These are phyloP conservation scores for Sialis lutaria DNA, from an alignment of 2,888 invertebrate genomes.

Conservation along the genomic window DNA sequence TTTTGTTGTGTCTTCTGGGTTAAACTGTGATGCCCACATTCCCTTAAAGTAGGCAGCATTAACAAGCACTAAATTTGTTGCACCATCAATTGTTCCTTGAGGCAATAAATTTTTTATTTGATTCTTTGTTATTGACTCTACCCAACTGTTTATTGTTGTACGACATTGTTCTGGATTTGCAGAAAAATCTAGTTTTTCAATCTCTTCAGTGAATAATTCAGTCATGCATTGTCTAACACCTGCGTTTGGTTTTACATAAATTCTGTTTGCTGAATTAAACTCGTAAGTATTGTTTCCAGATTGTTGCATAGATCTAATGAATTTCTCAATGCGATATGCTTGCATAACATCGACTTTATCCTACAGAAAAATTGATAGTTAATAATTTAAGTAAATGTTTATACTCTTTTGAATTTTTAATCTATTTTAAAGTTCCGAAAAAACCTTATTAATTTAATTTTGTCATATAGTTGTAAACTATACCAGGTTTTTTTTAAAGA, in stretches of 20 bases:
- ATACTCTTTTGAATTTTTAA: neutral
- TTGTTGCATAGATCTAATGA: slow-evolving; percentile 28
- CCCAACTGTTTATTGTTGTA: slow-evolving; percentile 57
- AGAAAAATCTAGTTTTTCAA: slow-evolving; percentile 45
- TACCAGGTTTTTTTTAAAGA: no score
- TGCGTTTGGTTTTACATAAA: slow-evolving; percentile 46
- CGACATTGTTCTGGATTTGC: slow-evolving; percentile 39
- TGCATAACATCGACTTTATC: slow-evolving; percentile 55
- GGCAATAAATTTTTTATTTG: slow-evolving; percentile 61
- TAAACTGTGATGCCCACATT: slow-evolving; percentile 66
- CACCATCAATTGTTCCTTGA: slow-evolving; percentile 36
- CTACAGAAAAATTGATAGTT: slow-evolving; percentile 15
- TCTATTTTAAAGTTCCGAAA: neutral
- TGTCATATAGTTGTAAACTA: no score
- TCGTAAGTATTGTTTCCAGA: slow-evolving; percentile 44
- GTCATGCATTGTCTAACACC: slow-evolving; percentile 48
- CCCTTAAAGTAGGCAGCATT: slow-evolving; percentile 88
- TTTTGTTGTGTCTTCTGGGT: slow-evolving; percentile 45
- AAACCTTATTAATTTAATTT: no score
- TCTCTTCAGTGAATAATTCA: slow-evolving; percentile 43
- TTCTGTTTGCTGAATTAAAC: slow-evolving; percentile 57
- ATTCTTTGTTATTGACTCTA: slow-evolving; percentile 51
- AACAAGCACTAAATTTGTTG: slow-evolving; percentile 57
- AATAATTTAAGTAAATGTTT: neutral
- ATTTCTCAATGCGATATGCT: slow-evolving; percentile 55